Evolutionary conservation across 2,888 invertebrate species (phyloP).

Genomic region (Drosophila multiciliata): DNA sequence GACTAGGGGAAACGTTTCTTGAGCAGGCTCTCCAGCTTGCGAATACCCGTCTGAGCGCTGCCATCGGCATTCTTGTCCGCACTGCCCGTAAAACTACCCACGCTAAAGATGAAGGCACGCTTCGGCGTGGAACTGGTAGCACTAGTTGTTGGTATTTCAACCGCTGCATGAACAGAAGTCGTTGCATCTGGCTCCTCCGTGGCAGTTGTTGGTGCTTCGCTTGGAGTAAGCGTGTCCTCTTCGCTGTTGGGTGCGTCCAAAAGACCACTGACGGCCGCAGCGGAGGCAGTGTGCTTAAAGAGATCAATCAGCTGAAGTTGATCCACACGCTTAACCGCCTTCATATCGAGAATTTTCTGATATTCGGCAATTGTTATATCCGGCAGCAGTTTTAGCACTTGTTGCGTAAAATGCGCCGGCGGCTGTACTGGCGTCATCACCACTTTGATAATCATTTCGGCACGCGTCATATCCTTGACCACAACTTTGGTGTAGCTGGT

Average conservation of each 20-base stretch:
- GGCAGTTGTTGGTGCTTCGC: constrained; percentile 6
- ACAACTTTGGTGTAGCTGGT: constrained; percentile 92
- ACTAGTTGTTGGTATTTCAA: constrained; percentile 39
- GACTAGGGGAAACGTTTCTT: constrained; percentile 86
- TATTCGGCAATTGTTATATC: constrained; percentile 96
- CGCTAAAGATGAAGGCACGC: constrained; percentile 83
- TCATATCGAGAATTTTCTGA: constrained; percentile 98
- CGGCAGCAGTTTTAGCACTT: constrained; percentile 95
- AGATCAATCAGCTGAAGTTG: constrained; percentile 87
- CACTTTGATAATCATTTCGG: constrained; percentile 99
- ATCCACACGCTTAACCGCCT: constrained; percentile 89
- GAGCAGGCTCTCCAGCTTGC: constrained; percentile 86
- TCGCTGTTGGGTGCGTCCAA: constrained; percentile 42
- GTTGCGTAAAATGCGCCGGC: constrained; percentile 92
- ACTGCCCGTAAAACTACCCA: constrained; percentile 81
- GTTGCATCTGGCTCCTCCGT: constrained; percentile 39
- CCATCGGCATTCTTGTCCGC: constrained; percentile 77
- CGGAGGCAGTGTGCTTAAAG: constrained; percentile 85
- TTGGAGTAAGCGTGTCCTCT: constrained; percentile 43
- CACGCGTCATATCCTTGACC: constrained; percentile 95
- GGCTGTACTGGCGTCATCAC: constrained; percentile 96
- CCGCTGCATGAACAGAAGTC: constrained; percentile 13
- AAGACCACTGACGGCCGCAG: constrained; percentile 71
- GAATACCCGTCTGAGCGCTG: constrained; percentile 83
- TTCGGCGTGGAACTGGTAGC: constrained; percentile 77